Evolutionary conservation across 2,888 invertebrate genomes (phyloP), one percentile per base, ranked within the genome.

Genomic region (Eupithecia insigniata): DNA sequence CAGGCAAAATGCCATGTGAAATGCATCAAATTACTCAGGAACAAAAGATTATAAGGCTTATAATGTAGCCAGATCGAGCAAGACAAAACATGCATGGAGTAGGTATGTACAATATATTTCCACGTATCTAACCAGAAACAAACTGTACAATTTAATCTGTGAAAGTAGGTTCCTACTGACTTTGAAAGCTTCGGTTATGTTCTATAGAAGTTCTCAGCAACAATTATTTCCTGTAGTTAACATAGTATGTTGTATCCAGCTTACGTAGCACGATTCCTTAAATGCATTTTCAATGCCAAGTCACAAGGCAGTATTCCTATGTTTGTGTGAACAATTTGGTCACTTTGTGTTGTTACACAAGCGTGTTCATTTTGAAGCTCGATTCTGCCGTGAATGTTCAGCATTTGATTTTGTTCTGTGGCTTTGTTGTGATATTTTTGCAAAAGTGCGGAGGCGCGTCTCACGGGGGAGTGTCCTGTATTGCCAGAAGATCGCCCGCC

Each of bases 301-400:
- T 55, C 26, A 55, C 26, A 55, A 55, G 26, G 55, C 10, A 22
- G 10, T 51, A 22, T 26, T 10, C 22, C 26, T 26, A 1, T 55
- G 26, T 55, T 55, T 55, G 55, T 26, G 26, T 55, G 55, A 26
- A 55, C 55, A 55, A 26, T 55, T 55, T 55, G 14, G 55, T 55
- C 2, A 26, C 26, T 26, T 55, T 55, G 55, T 55, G 12, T 12
- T 55, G 22, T 51, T 22, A 51, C 5, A 43, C 14, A 26, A 55
- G 55, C 26, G 22, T 55, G 14, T 55, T 55, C 5, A 26, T 22
- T 26, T 26, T 55, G 14, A 12, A 26, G 55, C 22, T 55, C 3
- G 22, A 12, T 12, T 10, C 22, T 12, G 3, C 22, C 14, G 5
- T 26, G 14, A 55, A 55, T 55, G 3, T 26, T 10, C 51, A 3